A percentile compares a stretch with the other conserved stretches of the same genome.
Evolutionary conservation across 2,797 vertebrate genomes (phyloP).

Genomic region (Halcyon chelicuti): DNA sequence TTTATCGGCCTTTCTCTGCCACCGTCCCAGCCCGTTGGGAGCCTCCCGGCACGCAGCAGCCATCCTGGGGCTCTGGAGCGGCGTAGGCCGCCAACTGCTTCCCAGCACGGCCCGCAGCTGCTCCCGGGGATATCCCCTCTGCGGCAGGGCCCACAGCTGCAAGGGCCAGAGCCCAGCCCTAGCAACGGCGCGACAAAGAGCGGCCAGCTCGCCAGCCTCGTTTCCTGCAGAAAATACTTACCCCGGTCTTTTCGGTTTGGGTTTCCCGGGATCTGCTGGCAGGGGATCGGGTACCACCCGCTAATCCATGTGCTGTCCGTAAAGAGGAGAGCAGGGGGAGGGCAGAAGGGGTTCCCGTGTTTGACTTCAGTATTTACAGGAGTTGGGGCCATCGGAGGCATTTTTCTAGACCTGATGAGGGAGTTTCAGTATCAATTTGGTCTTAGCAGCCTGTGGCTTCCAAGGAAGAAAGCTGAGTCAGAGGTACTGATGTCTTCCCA

Average conservation of each 20-base stretch:
- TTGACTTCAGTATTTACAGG: neutral
- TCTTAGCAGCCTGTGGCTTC: neutral
- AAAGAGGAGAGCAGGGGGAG: neutral
- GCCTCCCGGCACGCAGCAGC: neutral
- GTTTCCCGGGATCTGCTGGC: neutral
- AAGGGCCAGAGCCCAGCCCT: neutral
- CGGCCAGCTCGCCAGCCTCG: neutral
- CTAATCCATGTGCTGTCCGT: neutral
- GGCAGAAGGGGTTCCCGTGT: neutral
- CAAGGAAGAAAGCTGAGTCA: slow-evolving; percentile 30
- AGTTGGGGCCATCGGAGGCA: neutral
- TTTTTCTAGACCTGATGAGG: neutral
- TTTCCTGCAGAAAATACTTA: neutral
- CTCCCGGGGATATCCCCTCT: neutral
- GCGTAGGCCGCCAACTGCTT: slow-evolving; percentile 4
- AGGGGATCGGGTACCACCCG: rapidly evolving
- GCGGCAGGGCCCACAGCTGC: neutral
- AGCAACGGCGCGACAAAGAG: neutral
- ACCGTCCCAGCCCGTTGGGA: neutral
- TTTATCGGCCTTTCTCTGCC: neutral
- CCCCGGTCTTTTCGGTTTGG: rapidly evolving
- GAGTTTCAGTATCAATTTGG: neutral
- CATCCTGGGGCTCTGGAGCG: neutral
- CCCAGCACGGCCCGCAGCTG: neutral
- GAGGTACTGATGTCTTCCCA: neutral